These are phyloP conservation scores for Pelecanus crispus DNA, from an alignment of 2,113 vertebrate species.

Conservation along the genomic window DNA sequence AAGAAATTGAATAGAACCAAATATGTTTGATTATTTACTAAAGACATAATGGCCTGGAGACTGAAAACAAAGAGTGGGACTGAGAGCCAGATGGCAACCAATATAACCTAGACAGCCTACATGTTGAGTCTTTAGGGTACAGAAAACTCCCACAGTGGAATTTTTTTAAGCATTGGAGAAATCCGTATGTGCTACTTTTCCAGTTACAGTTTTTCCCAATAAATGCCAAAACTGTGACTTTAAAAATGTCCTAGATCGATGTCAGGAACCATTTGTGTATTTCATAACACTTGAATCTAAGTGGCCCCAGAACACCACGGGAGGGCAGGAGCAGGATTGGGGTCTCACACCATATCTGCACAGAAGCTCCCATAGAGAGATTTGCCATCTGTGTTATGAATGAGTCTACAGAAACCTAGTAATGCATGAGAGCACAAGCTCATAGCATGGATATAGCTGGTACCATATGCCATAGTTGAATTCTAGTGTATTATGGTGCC, in stretches of 20 bases:
- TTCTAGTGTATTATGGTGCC: not conserved
- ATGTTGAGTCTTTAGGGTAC: not conserved
- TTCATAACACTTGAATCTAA: not conserved
- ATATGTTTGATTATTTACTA: conserved; percentile 45
- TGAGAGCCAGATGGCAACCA: conserved; percentile 34
- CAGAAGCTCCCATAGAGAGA: not conserved
- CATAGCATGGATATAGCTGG: not conserved
- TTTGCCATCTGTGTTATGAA: not conserved
- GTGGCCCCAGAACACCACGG: not conserved
- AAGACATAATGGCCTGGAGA: conserved; percentile 38
- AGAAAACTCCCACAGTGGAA: not conserved
- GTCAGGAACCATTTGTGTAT: not conserved
- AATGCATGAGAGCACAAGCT: not conserved
- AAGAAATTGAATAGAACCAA: conserved; percentile 43
- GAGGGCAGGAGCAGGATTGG: not conserved
- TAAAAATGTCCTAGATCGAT: not conserved
- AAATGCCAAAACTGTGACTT: not conserved
- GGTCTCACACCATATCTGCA: not conserved
- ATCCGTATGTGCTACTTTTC: not conserved
- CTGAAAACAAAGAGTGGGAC: conserved; percentile 51
- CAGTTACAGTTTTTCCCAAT: not conserved
- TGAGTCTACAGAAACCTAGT: not conserved
- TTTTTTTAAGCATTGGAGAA: not conserved
- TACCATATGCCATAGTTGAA: not conserved
- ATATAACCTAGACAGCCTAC: not conserved